Conservation (phyloP, 2,797 vertebrate genomes). For the Lindbergichthys nudifrons region DNA sequence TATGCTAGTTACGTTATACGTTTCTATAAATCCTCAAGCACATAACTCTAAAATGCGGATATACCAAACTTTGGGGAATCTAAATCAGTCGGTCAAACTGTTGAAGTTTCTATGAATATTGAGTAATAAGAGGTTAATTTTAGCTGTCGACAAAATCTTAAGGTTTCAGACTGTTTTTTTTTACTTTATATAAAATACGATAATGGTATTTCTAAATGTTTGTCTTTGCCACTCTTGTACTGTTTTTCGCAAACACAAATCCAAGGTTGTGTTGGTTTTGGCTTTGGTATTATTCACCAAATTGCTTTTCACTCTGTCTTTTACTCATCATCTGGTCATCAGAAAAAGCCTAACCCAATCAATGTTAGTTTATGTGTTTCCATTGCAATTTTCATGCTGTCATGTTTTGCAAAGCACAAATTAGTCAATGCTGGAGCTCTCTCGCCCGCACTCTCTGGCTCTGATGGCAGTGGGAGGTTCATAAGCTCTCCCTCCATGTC, state of each 20-base stretch:
- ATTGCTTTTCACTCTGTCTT: constrained; percentile 18
- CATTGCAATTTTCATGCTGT: constrained; percentile 28
- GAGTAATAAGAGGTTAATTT: background rate
- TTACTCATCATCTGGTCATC: constrained; percentile 27
- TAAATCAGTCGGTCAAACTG: background rate
- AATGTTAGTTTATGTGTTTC: constrained; percentile 28
- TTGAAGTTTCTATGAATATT: constrained; percentile 7
- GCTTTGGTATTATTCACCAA: constrained; percentile 26
- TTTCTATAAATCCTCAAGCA: too few species aligned
- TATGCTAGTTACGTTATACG: too few species aligned
- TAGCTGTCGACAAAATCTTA: background rate
- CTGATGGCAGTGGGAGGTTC: constrained; percentile 31
- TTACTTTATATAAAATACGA: background rate
- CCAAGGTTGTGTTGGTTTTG: background rate
- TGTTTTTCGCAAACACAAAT: constrained; percentile 4
- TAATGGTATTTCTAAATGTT: background rate
- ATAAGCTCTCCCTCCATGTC: constrained; percentile 16
- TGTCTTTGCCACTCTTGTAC: background rate
- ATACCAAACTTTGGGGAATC: constrained; percentile 21
- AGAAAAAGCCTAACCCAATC: constrained; percentile 20
- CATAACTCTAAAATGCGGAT: constrained; percentile 32
- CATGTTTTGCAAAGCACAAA: constrained; percentile 42
- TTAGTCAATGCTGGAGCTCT: constrained; percentile 31
- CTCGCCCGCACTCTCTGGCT: constrained; percentile 5
- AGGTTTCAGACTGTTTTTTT: background rate